Evolutionary conservation across 1,140 invertebrate genomes (phyloP).

Genomic region (Megathymus violae): DNA sequence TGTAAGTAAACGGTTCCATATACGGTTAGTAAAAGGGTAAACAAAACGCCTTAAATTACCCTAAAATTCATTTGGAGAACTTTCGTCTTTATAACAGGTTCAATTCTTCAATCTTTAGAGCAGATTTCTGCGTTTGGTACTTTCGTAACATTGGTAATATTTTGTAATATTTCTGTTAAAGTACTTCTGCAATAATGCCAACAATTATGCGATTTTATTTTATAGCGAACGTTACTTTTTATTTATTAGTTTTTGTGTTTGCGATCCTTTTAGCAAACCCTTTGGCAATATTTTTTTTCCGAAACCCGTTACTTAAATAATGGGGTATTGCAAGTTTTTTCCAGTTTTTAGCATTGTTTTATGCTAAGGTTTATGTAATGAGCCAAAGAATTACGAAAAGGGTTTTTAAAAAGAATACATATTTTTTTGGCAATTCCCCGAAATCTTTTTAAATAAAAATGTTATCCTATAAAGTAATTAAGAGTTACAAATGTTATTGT

Average conservation of each 20-base stretch:
- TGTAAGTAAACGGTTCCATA: constrained; percentile 58
- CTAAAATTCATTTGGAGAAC: constrained; percentile 14
- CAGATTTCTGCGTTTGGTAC: constrained; percentile 21
- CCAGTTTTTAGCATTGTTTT: constrained; percentile 47
- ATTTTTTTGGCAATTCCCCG: neutral
- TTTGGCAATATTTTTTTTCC: constrained; percentile 54
- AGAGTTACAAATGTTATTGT: no score
- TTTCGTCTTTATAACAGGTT: constrained; percentile 24
- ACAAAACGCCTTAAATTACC: constrained; percentile 41
- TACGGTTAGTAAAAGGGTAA: constrained; percentile 67
- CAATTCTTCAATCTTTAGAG: neutral
- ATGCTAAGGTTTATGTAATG: constrained; percentile 52
- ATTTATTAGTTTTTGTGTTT: constrained; percentile 56
- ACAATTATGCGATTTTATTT: constrained; percentile 52
- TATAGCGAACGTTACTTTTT: constrained; percentile 45
- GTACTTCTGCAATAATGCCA: constrained; percentile 44
- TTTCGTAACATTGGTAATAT: constrained; percentile 31
- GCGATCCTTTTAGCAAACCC: constrained; percentile 59
- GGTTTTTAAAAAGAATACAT: constrained; percentile 45
- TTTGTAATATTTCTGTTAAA: constrained; percentile 34
- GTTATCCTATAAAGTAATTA: no score
- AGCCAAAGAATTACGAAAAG: constrained; percentile 63
- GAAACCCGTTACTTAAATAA: constrained; percentile 51
- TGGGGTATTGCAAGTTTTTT: constrained; percentile 34
- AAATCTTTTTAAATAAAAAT: neutral